These are phyloP conservation scores for Alligator sinensis DNA, from an alignment of 2,113 vertebrate genomes.

Conservation along the genomic window DNA sequence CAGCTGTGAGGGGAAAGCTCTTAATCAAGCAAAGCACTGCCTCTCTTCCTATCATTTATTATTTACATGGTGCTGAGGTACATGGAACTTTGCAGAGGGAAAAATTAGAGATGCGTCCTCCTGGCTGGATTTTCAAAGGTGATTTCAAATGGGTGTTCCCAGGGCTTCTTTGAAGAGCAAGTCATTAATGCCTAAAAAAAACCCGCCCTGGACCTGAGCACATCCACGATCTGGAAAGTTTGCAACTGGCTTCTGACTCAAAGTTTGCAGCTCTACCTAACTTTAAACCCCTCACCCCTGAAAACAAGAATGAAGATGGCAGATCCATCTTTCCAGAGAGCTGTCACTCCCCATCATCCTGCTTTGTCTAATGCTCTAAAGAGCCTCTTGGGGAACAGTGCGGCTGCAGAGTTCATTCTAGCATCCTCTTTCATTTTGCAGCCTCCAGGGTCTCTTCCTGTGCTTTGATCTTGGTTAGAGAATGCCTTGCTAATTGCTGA, in stretches of 20 bases:
- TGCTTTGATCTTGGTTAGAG: background rate
- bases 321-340: background rate
- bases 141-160: background rate
- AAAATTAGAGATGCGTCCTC: background rate
- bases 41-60: background rate
- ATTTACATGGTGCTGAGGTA: background rate
- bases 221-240: background rate
- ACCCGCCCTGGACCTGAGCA: background rate
- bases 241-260: background rate
- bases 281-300: background rate
- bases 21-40: background rate
- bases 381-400: background rate
- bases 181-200: background rate
- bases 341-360: background rate
- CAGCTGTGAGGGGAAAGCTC: background rate
- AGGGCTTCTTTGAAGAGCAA: background rate
- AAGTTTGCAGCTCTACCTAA: background rate
- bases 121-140: background rate
- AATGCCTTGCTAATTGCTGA: background rate
- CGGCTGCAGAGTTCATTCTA: background rate
- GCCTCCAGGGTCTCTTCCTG: background rate
- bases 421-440: background rate
- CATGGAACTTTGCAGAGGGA: background rate
- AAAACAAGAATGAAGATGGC: background rate
- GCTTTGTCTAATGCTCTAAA: background rate